Percentiles rank a stretch among this genome's conserved stretches.
These are phyloP conservation scores for Sesia bembeciformis DNA, from an alignment of 2,888 invertebrate genomes.

Conservation along the genomic window DNA sequence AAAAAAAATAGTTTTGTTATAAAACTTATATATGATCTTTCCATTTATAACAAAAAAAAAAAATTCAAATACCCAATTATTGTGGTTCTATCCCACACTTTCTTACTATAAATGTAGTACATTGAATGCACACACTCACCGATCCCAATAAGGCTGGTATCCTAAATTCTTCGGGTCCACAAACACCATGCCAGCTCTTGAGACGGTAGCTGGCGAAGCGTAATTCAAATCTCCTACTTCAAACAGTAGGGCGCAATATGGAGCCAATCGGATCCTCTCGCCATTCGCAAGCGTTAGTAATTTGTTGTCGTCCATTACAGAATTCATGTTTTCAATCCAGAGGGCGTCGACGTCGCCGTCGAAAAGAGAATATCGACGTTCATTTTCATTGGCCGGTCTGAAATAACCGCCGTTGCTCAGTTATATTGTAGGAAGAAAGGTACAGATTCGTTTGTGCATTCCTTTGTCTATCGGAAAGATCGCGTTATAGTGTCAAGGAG, in stretches of 20 bases:
- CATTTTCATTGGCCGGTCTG: constrained; percentile 80
- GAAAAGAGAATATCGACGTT: constrained; percentile 88
- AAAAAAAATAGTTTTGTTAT: no score
- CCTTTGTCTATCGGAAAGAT: no score
- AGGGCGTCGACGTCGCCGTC: constrained; percentile 96
- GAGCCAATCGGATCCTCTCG: constrained; percentile 87
- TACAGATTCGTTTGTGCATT: no score
- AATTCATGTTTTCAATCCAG: constrained; percentile 98
- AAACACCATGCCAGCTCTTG: constrained; percentile 94
- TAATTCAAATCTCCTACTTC: constrained; percentile 93
- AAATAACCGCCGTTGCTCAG: constrained; percentile 14
- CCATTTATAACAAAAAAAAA: no score
- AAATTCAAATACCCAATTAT: no score
- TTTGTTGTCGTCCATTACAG: constrained; percentile 96
- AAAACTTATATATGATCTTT: no score
- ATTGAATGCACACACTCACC: constrained; percentile 19
- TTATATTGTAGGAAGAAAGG: no score
- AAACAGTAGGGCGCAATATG: constrained; percentile 88
- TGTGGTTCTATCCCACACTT: no score
- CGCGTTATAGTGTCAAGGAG: no score
- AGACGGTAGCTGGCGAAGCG: constrained; percentile 94
- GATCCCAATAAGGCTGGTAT: constrained; percentile 89
- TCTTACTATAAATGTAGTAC: no score
- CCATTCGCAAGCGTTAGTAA: constrained; percentile 92
- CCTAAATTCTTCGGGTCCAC: constrained; percentile 94